Evolutionary conservation across 1,140 invertebrate genomes (phyloP), one percentile per base, ranked within the genome.

Genomic region (Drosophila triauraria): DNA sequence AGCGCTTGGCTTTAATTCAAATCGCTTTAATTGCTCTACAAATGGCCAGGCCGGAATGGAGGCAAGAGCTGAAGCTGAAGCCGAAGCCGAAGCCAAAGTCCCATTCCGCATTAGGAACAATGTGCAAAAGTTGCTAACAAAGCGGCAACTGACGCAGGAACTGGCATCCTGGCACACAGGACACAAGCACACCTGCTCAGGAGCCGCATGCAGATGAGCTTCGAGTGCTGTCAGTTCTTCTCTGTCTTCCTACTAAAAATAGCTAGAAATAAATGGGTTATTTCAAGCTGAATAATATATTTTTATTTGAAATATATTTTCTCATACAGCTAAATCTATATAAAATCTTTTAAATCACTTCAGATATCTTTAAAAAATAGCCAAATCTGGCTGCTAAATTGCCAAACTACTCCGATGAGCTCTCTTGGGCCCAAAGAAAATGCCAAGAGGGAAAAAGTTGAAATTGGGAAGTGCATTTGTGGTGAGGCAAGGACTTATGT

Each of bases 1-100:
- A 90, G 75, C 68, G 62, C 68, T 64, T 47, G 74, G 77, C 86
- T 79, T 86, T 76, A 87, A 82, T 85, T 90, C 67, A 72, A 85
- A 90, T 83, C 82, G 62, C 71, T 88, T 88, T 88, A 90, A 88
- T 88, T 88, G 81, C 69, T 78, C 75, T 63, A 90, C 85, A 90
- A 90, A 90, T 90, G 85, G 75, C 74, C 79, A 61, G 46, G 44
- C 47, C 57, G 35, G 61, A 75, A 63, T 46, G 71, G 20, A 38
- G n/a, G 47, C 48, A 38, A 59, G 78, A 61, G 63, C 75, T 53
- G 57, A 75, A 46, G 48, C 61, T 62, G 68, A 76, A 68, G 46
- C 59, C 40, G 75, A 78, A 69, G 60, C 71, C 58, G 47, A 65
- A 50, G 53, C 61, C 62, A 64, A 81, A 78, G 70, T 65, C 60